A percentile compares a stretch with the other conserved stretches of the same genome.
Evolutionary conservation across 37 sponge, comb jelly and placozoan genomes (phyloP).

Genomic region (Geodia barretti): DNA sequence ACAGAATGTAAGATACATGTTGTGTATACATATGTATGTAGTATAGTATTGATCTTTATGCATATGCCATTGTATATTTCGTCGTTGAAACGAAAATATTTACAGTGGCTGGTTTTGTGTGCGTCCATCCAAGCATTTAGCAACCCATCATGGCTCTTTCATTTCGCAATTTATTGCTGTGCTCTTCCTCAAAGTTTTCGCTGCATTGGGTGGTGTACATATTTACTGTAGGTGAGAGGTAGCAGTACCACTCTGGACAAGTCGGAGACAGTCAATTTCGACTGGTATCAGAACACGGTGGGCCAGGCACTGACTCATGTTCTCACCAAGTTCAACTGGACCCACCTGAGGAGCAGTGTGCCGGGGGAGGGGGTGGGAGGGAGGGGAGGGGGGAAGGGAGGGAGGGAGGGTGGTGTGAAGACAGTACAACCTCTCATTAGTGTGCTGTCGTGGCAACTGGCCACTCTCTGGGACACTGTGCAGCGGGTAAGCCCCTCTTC

Average conservation of each 20-base stretch:
- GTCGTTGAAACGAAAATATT: too few relatives aligned
- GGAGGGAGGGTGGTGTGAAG: neutral
- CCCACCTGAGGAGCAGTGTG: neutral
- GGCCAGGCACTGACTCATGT: neutral
- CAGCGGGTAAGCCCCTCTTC: conserved; percentile 6
- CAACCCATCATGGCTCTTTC: too few relatives aligned
- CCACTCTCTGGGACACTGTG: neutral
- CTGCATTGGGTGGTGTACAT: too few relatives aligned
- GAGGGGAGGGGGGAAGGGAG: neutral
- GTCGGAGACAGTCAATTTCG: neutral
- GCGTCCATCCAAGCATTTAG: too few relatives aligned
- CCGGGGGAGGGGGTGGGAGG: neutral
- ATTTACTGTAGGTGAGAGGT: neutral
- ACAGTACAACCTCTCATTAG: conserved; percentile 1
- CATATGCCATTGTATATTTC: too few relatives aligned
- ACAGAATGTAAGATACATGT: neutral
- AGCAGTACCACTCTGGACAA: neutral
- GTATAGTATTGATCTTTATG: too few relatives aligned
- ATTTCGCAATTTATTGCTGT: too few relatives aligned
- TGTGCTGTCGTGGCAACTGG: conserved; percentile 22
- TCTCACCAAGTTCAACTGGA: conserved; percentile 13
- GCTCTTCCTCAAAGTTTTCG: too few relatives aligned
- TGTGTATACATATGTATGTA: neutral
- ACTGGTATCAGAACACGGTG: conserved; percentile 25
- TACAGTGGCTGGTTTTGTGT: too few relatives aligned